phyloP scores from a whole-genome alignment of 1,140 invertebrate genomes.

The Monomorium pharaonis region DNA sequence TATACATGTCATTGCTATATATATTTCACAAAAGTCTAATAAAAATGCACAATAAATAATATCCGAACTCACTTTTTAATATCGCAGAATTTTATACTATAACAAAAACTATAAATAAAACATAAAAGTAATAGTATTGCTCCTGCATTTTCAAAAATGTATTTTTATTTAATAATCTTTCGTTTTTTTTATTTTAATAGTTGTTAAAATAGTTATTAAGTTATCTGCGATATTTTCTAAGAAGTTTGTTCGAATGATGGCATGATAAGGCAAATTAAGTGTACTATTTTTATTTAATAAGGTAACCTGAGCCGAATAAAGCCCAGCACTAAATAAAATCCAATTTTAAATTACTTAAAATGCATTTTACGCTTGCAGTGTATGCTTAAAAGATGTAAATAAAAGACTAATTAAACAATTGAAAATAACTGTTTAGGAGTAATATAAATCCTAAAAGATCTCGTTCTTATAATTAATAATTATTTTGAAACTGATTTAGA shows the following conservation, averaged over 20 bases:
- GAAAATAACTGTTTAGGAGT: no score
- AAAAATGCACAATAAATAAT: not conserved
- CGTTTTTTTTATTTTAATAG: not conserved
- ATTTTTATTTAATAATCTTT: not conserved
- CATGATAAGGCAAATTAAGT: not conserved
- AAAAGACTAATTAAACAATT: no score
- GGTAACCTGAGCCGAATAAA: no score
- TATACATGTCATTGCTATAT: slow-evolving; percentile 21
- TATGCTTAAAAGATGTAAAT: no score
- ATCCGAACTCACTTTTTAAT: slow-evolving; percentile 29
- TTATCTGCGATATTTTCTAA: not conserved
- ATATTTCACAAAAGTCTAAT: slow-evolving; percentile 6
- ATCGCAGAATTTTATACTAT: slow-evolving; percentile 40
- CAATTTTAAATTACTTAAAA: no score
- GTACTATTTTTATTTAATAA: not conserved
- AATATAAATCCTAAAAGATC: no score
- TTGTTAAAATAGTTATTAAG: not conserved
- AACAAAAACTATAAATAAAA: not conserved
- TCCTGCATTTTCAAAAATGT: slow-evolving; percentile 4
- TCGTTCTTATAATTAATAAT: no score
- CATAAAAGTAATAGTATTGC: not conserved
- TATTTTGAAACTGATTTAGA: no score
- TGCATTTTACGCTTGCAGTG: no score
- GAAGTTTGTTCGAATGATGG: not conserved
- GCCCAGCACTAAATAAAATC: no score